These are phyloP conservation scores for Abramis brama DNA, from an alignment of 2,113 vertebrate genomes.

Conservation along the genomic window DNA sequence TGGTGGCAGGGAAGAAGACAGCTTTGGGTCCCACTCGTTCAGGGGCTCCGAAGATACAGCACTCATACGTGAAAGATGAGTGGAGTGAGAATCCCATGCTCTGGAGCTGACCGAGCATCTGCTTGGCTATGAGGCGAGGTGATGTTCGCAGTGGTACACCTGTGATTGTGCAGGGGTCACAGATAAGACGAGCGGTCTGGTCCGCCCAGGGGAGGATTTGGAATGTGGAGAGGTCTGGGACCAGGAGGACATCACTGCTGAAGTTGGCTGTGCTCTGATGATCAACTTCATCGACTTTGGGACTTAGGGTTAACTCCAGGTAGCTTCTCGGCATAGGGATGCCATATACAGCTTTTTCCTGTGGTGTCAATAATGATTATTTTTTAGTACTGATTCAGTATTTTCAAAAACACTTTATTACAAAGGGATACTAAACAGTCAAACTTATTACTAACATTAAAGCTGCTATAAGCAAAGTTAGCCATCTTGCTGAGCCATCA, in stretches of 20 bases:
- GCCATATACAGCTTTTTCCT: constrained; percentile 90
- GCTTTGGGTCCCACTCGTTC: constrained; percentile 87
- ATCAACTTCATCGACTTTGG: constrained; percentile 85
- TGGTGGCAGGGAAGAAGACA: constrained; percentile 86
- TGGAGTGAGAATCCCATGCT: constrained; percentile 83
- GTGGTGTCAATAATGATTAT: constrained; percentile 45
- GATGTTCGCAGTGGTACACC: constrained; percentile 85
- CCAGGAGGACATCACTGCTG: constrained; percentile 88
- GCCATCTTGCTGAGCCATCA: not conserved
- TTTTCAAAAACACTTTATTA: not conserved
- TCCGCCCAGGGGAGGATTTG: constrained; percentile 86
- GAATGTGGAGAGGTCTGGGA: constrained; percentile 88
- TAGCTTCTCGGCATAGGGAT: constrained; percentile 90
- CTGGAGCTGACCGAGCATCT: constrained; percentile 83
- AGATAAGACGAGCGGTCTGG: constrained; percentile 89
- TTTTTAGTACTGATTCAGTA: not conserved
- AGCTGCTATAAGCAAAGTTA: not conserved
- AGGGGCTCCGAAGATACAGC: constrained; percentile 84
- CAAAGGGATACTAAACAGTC: not conserved
- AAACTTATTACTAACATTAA: not conserved
- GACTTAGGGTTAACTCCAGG: constrained; percentile 86
- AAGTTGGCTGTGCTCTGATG: constrained; percentile 82
- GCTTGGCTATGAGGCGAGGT: constrained; percentile 86
- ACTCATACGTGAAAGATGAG: constrained; percentile 91
- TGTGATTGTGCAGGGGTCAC: constrained; percentile 86